A percentile compares a stretch with the other conserved stretches of the same genome.
phyloP scores from a whole-genome alignment of 2,113 vertebrate genomes.

The Tychaedon coryphoeus region DNA sequence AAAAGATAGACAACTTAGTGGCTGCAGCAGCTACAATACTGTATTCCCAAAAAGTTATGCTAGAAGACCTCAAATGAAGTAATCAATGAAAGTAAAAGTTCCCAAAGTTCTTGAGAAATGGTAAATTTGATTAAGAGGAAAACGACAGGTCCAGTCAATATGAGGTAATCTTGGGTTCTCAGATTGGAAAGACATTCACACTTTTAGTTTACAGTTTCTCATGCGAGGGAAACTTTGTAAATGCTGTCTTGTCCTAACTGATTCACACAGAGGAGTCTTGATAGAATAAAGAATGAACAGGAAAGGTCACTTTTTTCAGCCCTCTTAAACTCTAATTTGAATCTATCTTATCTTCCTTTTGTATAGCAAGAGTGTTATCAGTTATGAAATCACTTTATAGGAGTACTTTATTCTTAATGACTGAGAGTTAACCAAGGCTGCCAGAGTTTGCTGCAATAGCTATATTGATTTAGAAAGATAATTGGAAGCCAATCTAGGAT shows the following conservation, averaged over 20 bases:
- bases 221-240: background rate
- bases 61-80: background rate
- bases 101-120: background rate
- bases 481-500: background rate
- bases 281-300: background rate
- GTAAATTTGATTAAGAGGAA: background rate
- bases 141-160: background rate
- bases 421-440: background rate
- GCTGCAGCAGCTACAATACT: background rate
- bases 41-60: background rate
- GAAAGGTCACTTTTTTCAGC: background rate
- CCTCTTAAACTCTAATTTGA: background rate
- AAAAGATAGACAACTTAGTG: background rate
- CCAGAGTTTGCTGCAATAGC: background rate
- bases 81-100: background rate
- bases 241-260: background rate
- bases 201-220: background rate
- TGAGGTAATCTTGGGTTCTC: background rate
- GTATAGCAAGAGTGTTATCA: background rate
- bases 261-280: background rate
- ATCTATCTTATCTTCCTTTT: background rate
- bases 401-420: background rate
- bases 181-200: background rate
- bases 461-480: constrained; percentile 27
- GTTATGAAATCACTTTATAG: constrained; percentile 26